Base-by-base conservation (phyloP, 2,888 invertebrate species). In the Autographa gamma region DNA sequence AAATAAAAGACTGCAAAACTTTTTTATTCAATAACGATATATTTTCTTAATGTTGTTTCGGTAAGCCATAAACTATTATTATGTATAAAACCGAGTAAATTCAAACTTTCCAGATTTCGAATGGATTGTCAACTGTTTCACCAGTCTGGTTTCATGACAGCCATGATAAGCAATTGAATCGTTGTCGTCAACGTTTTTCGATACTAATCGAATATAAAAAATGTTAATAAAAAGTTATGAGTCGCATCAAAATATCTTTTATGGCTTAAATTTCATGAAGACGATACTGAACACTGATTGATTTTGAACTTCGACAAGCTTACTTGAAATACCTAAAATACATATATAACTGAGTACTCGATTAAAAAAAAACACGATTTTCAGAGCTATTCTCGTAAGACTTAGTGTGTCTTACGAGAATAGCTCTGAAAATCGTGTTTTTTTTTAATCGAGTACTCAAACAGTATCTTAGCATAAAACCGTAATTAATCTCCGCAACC, bases 111-210 rank as follows among this genome's bases (percentile, higher is more conserved):
- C 6, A 5, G 18, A 67, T 60, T 38, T 25, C 63, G 60, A 60
- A 59, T 14, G 16, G 52, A 63, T 41, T 18, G 56, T 34, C 65
- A 58, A 18, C n/a, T 60, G 61, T 71, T 71, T 43, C 48, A 63
- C 25, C 31, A 63, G 66, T 59, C 71, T 54, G 68, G 63, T 65
- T 77, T 75, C 71, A 71, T 56, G 63, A 69, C 54, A 60, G 32
- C 63, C 63, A 58, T 41, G 61, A 63, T 68, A 71, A 65, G 63
- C 66, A 64, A 76, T 64, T 52, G 32, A 71, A 56, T 64, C 56
- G 60, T n/a, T 52, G 58, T 70, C 70, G 75, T 63, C 59, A 75
- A 75, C 64, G 31, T 66, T 68, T 71, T 64, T 71, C 48, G 31
- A 60, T 19, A 63, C 58, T 16, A 66, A 68, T 18, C 43, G n/a